Evolutionary conservation across 2,113 vertebrate species (phyloP).

Genomic region (Clarias gariepinus): DNA sequence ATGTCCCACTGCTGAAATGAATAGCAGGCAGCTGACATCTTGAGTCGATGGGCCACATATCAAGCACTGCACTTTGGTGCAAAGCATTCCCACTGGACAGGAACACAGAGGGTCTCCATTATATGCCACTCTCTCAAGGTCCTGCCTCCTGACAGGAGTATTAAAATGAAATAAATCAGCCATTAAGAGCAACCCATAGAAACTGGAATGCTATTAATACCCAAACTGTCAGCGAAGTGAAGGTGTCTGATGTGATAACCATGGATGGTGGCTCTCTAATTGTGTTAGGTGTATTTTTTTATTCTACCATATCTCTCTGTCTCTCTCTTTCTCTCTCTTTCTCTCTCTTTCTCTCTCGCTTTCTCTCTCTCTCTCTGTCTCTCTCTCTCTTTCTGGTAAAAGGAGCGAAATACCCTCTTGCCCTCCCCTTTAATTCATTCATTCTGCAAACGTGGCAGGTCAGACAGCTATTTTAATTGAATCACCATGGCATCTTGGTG

Average conservation of each 20-base stretch:
- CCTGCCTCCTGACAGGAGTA: slow-evolving; percentile 76
- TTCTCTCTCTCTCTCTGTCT: slow-evolving; percentile 53
- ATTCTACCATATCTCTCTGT: slow-evolving; percentile 56
- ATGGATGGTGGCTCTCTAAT: slow-evolving; percentile 61
- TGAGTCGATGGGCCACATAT: slow-evolving; percentile 61
- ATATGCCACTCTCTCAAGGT: slow-evolving; percentile 64
- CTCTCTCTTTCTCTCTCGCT: slow-evolving; percentile 47
- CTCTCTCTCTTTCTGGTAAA: slow-evolving; percentile 50
- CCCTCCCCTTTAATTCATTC: slow-evolving; percentile 20
- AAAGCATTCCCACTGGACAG: slow-evolving; percentile 63
- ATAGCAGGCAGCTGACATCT: slow-evolving; percentile 51
- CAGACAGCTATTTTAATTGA: slow-evolving; percentile 40
- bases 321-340: too few species aligned
- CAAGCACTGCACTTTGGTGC: slow-evolving; percentile 68
- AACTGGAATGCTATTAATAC: slow-evolving; percentile 78
- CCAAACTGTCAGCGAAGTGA: slow-evolving; percentile 61
- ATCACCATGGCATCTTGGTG: slow-evolving; percentile 1
- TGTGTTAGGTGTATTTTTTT: slow-evolving; percentile 66
- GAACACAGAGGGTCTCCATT: slow-evolving; percentile 65
- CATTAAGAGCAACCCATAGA: slow-evolving; percentile 73
- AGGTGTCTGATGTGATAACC: slow-evolving; percentile 60
- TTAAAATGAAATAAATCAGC: slow-evolving; percentile 83
- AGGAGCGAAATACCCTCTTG: slow-evolving; percentile 26
- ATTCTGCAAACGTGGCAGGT: slow-evolving; percentile 22
- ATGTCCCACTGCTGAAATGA: slow-evolving; percentile 45